Evolutionary conservation across 2,888 invertebrate genomes (phyloP), one percentile per base, ranked within the genome.

Genomic region (Latheticus oryzae): DNA sequence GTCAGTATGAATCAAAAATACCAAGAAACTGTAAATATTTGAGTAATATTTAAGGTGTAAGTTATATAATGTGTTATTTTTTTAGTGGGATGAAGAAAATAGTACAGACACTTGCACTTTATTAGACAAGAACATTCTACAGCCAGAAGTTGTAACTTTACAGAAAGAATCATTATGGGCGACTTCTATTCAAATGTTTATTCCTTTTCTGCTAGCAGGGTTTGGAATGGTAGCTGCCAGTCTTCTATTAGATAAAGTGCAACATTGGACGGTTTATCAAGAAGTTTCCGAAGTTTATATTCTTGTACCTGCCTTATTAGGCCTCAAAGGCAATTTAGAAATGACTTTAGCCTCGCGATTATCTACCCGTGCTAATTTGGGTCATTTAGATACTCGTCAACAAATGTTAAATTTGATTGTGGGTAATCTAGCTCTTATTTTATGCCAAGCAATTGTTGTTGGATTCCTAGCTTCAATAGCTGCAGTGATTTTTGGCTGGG

Each of bases 311-410:
- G 93, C 95, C 5, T 81, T 96, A 32, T 80, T 96, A 54, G 96
- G 95, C 5, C 83, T 96, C 9, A 96, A 96, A 80, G 95, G 96
- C 59, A 95, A 95, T 77, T 82, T 96, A 66, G 95, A 96, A 81
- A 96, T 96, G 95, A 95, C 95, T 13, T 80, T 96, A 69, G 95
- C 95, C 9, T 93, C 95, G 30, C 83, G 96, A 51, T 82, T 96
- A 2, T 95, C 95, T 7, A 96, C 95, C n/a, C 90, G 94, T 80
- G 93, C 94, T 7, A 93, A 94, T 79, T 79, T 94, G 64, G 93
- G 93, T 17, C 88, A 90, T 72, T 85, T 94, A 79, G 90, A 93
- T 67, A 86, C 84, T 13, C 76, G 74, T 12, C 80, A 81, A 28
- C 84, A 87, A 63, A 81, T 82, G 58, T 77, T 82, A 75, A 85